Percentiles rank a stretch among this genome's conserved stretches.
phyloP scores from a whole-genome alignment of 2,113 vertebrate species.

The Cercocebus atys region DNA sequence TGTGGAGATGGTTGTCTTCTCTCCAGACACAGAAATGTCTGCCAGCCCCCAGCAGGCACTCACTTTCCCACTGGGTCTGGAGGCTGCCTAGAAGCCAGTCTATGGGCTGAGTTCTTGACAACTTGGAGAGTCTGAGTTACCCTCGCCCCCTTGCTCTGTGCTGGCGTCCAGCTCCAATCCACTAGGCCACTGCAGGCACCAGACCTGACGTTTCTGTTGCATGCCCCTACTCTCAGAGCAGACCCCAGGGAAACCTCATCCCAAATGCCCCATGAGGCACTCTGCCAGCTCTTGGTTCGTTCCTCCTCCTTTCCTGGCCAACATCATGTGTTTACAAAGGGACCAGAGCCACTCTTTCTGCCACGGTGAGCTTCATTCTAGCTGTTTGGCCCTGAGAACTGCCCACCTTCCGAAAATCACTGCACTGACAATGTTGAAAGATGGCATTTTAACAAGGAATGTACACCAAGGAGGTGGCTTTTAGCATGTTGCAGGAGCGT shows the following conservation, averaged over 20 bases:
- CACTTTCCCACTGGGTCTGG: neutral
- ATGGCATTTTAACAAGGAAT: neutral
- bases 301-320: neutral
- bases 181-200: neutral
- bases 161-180: neutral
- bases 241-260: neutral
- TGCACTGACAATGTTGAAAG: neutral
- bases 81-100: neutral
- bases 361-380: neutral
- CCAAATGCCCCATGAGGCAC: neutral
- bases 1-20: neutral
- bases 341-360: neutral
- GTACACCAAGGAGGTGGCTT: neutral
- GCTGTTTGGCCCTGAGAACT: neutral
- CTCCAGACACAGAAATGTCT: neutral
- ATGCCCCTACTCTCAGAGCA: neutral
- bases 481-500: neutral
- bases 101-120: neutral
- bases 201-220: neutral
- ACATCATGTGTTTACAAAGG: neutral
- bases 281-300: neutral
- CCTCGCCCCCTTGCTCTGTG: neutral
- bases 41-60: neutral
- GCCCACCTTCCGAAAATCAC: neutral
- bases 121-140: neutral